Evolutionary conservation across 2,888 invertebrate species (phyloP).

Genomic region (Nipponacmea schrenckii): DNA sequence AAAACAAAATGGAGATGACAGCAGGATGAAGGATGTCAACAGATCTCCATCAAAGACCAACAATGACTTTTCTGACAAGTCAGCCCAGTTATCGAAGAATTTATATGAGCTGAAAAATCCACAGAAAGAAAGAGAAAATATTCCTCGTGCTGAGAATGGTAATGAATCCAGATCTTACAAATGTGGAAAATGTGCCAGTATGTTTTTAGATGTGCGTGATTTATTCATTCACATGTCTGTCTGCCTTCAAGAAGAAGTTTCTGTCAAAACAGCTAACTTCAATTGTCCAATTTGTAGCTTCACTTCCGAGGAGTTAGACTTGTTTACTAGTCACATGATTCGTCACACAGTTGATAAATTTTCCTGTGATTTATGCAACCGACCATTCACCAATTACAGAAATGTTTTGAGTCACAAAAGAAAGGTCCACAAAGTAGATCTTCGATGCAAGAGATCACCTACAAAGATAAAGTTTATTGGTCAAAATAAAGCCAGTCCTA

Average conservation of each 20-base stretch:
- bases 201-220: neutral
- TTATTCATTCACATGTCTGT: neutral
- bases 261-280: conserved; percentile 13
- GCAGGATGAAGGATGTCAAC: neutral
- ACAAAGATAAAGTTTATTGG: neutral
- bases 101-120: neutral
- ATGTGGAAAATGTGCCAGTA: neutral
- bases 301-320: conserved; percentile 28
- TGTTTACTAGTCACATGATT: conserved; percentile 32
- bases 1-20: neutral
- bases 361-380: conserved; percentile 35
- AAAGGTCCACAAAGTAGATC: conserved; percentile 26
- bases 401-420: conserved; percentile 37
- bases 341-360: conserved; percentile 35
- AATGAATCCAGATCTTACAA: neutral
- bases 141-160: neutral
- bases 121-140: neutral
- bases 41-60: neutral
- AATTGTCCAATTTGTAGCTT: conserved; percentile 33
- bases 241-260: neutral
- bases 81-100: neutral
- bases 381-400: conserved; percentile 36
- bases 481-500: neutral
- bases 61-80: neutral
- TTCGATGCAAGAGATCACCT: neutral